Evolutionary conservation across 2,888 invertebrate genomes (phyloP).

Genomic region (Drosophila cracens): DNA sequence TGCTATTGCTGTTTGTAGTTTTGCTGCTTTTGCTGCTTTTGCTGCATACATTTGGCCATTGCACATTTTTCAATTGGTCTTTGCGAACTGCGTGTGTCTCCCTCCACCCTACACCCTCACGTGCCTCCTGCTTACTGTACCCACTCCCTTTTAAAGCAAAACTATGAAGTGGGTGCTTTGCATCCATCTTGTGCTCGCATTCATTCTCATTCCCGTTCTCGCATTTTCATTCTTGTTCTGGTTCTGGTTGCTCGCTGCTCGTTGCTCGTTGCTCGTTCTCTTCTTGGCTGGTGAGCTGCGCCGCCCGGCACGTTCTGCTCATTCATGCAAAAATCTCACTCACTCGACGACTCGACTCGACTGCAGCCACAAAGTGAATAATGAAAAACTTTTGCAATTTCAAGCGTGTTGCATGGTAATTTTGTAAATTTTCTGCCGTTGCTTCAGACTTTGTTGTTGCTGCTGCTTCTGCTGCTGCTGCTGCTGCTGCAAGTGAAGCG

Average conservation of each 20-base stretch:
- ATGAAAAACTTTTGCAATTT: constrained; percentile 83
- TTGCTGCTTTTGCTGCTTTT: constrained; percentile 42
- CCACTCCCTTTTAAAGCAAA: constrained; percentile 9
- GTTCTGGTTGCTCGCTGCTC: constrained; percentile 2
- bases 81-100: constrained; percentile 45
- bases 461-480: constrained; percentile 6
- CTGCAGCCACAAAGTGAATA: constrained; percentile 82
- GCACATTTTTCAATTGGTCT: constrained; percentile 79
- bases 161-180: constrained; percentile 55
- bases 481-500: constrained; percentile 44
- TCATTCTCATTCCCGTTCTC: constrained; percentile 17
- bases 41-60: constrained; percentile 67
- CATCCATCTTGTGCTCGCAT: constrained; percentile 68
- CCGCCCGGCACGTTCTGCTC: constrained; percentile 73
- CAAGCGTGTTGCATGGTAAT: constrained; percentile 81
- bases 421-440: constrained; percentile 73
- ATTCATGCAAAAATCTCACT: constrained; percentile 82
- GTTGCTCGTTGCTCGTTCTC: constrained; percentile 2
- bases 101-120: not conserved
- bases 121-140: not conserved
- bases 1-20: constrained; percentile 20
- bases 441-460: constrained; percentile 42
- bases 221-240: constrained; percentile 14
- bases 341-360: constrained; percentile 78
- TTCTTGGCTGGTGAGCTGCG: constrained; percentile 4